Conservation (phyloP, 2,888 invertebrate species). For the Cheilosia pagana region DNA sequence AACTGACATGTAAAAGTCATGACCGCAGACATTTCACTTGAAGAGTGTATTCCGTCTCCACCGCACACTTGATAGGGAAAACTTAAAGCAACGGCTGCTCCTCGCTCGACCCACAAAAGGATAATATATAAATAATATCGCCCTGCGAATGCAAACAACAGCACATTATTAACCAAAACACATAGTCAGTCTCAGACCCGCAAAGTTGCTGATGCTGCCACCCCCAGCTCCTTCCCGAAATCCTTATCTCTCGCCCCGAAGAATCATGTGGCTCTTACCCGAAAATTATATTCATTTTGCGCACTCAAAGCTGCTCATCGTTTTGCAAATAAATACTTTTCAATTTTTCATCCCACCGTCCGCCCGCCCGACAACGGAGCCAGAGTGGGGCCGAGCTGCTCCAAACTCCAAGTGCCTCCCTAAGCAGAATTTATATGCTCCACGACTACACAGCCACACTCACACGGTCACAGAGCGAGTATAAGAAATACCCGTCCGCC, state of each 20-base stretch:
- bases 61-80: background rate
- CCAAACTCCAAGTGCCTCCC: conserved; percentile 29
- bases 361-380: conserved; percentile 3
- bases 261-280: conserved; percentile 75
- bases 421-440: conserved; percentile 46
- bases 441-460: background rate
- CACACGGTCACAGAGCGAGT: background rate
- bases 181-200: conserved; percentile 41
- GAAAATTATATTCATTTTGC: conserved; percentile 75
- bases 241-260: conserved; percentile 65
- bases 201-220: conserved; percentile 35
- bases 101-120: conserved; percentile 16
- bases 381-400: conserved; percentile 10
- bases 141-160: conserved; percentile 63
- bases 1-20: background rate
- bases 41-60: background rate
- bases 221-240: background rate
- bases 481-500: background rate
- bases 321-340: conserved; percentile 75
- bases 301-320: conserved; percentile 75
- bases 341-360: conserved; percentile 71
- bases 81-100: background rate
- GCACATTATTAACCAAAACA: conserved; percentile 71
- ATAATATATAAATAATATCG: conserved; percentile 56
- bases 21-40: background rate